These are phyloP conservation scores for Gonioctena quinquepunctata DNA, from an alignment of 1,140 invertebrate species.

Conservation along the genomic window DNA sequence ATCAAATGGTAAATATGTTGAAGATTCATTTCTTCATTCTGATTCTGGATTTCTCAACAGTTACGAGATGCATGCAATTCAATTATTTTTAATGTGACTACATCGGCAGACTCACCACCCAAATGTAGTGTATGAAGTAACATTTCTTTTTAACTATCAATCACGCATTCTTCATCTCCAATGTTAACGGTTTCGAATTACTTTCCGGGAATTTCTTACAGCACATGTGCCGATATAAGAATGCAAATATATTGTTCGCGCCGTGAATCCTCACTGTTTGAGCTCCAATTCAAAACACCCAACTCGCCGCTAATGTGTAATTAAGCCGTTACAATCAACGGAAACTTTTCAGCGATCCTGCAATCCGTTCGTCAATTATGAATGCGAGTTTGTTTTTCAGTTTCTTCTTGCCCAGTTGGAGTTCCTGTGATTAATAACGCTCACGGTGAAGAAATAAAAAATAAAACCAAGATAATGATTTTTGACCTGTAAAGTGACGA, in stretches of 20 bases:
- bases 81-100: background rate
- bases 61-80: too few species aligned
- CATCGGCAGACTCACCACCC: background rate
- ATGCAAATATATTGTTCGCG: background rate
- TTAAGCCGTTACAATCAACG: background rate
- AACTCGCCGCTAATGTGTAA: background rate
- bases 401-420: background rate
- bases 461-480: too few species aligned
- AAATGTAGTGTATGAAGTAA: background rate
- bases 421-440: background rate
- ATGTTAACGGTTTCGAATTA: too few species aligned
- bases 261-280: background rate
- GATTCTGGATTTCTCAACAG: too few species aligned
- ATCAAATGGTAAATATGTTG: too few species aligned
- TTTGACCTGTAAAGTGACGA: too few species aligned
- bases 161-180: background rate
- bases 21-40: too few species aligned
- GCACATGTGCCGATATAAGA: too few species aligned
- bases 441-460: too few species aligned
- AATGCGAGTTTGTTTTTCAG: background rate
- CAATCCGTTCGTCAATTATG: background rate
- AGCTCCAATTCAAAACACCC: background rate
- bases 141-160: background rate
- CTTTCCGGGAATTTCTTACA: too few species aligned
- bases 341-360: background rate